Percentiles rank a stretch among this genome's conserved stretches.
Evolutionary conservation across 2,797 vertebrate species (phyloP).

Genomic region (Myotis myotis): DNA sequence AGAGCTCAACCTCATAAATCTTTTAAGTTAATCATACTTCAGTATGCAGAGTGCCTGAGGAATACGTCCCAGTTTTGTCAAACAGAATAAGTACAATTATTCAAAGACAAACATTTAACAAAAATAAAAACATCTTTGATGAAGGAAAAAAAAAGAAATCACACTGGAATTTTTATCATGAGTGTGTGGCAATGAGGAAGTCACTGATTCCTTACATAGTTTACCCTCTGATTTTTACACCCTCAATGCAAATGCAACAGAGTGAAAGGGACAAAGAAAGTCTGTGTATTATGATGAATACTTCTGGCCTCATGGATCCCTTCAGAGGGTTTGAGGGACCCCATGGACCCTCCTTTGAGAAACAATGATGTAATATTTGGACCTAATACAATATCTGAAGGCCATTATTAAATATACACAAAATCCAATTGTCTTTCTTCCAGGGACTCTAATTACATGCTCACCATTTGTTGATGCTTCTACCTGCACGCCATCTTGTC

Average conservation of each 20-base stretch:
- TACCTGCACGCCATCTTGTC: constrained; percentile 75
- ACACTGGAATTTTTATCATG: neutral
- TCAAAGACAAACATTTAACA: constrained; percentile 22
- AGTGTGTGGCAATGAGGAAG: neutral
- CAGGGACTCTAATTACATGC: constrained; percentile 59
- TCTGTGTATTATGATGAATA: neutral
- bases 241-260: neutral
- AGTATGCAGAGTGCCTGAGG: neutral
- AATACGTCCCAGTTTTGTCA: constrained; percentile 4
- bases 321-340: neutral
- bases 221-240: neutral
- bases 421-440: constrained; percentile 36
- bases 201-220: neutral
- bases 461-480: constrained; percentile 78
- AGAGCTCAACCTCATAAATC: neutral
- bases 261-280: constrained; percentile 38
- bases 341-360: neutral
- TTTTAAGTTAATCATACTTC: constrained; percentile 9
- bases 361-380: neutral
- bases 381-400: constrained; percentile 34
- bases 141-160: neutral
- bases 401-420: constrained; percentile 14
- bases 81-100: neutral
- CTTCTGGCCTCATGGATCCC: neutral
- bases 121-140: constrained; percentile 7